Evolutionary conservation across 2,113 vertebrate genomes (phyloP), one percentile per base, ranked within the genome.

Genomic region (Strix uralensis): DNA sequence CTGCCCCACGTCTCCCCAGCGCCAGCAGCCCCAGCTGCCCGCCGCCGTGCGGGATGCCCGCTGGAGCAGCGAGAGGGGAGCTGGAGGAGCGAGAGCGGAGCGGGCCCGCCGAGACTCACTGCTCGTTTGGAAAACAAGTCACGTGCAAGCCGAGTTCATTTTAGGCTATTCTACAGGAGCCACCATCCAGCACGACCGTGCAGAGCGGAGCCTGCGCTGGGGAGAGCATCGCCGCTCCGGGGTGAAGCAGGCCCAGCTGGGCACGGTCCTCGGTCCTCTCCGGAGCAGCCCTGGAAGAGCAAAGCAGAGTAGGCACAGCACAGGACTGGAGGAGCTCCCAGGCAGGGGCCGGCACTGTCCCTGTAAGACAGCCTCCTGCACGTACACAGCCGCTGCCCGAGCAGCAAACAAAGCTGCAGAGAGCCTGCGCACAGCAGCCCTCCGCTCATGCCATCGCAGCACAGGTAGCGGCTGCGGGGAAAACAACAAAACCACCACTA

Each of bases 361-460:
- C 96, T 42, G 88, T 85, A 90, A 93, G 92, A 95, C 88, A 85
- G 91, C 86, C 94, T 93, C 66, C 94, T 16, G 97, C 97, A 97
- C 97, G 97, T 97, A 97, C 95, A 94, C 97, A 97, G 93, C 65
- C 85, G 86, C 86, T 87, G 93, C 93, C 95, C 61, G 27, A 88
- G 94, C 93, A 15, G 96, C 94, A 95, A 93, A 96, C 89, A 95
- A 97, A 96, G 96, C 96, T 97, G 92, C 94, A 51, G 95, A 88
- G 95, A 97, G 97, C 89, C 96, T 96, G 97, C 97, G 94, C 93
- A 65, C 91, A 94, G 95, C 95, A 27, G 85, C 87, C 62, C 74
- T 72, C 95, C 16, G 66, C 86, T 57, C 78, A 9, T 82, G 93
- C 86, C 94, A 78, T 83, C 94, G 57, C 93, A 38, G 94, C 93